Conservation (phyloP, 2,797 vertebrate species). For the Nannoperca obscura region DNA sequence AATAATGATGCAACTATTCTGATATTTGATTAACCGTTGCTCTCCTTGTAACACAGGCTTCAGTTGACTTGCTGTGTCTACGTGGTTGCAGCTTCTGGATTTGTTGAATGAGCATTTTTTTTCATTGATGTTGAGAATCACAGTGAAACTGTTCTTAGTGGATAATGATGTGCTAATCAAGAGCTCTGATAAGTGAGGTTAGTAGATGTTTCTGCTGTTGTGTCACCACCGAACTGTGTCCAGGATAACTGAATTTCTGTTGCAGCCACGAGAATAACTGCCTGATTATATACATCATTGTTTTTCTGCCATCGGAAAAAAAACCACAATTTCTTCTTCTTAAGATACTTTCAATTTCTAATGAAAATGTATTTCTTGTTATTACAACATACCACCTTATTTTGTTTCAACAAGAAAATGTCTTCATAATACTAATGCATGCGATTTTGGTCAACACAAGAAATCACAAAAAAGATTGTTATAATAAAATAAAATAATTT, state of each 20-base stretch:
- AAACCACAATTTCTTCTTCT: too few relatives aligned
- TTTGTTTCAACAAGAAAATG: neutral
- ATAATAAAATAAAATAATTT: neutral
- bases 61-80: neutral
- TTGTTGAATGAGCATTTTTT: neutral
- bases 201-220: constrained; percentile 17
- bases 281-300: neutral
- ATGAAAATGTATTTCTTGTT: neutral
- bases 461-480: neutral
- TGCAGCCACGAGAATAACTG: neutral
- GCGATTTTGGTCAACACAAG: neutral
- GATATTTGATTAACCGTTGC: neutral
- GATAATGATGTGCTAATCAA: neutral
- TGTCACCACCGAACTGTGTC: constrained; percentile 16
- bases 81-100: neutral
- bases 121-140: neutral
- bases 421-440: neutral
- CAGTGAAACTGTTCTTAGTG: neutral
- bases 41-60: neutral
- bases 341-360: neutral
- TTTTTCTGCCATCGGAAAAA: neutral
- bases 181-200: neutral
- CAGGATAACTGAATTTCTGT: constrained; percentile 38
- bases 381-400: neutral
- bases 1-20: neutral